Evolutionary conservation across 2,888 invertebrate genomes (phyloP), one percentile per base, ranked within the genome.

Genomic region (Campaea margaritaria): DNA sequence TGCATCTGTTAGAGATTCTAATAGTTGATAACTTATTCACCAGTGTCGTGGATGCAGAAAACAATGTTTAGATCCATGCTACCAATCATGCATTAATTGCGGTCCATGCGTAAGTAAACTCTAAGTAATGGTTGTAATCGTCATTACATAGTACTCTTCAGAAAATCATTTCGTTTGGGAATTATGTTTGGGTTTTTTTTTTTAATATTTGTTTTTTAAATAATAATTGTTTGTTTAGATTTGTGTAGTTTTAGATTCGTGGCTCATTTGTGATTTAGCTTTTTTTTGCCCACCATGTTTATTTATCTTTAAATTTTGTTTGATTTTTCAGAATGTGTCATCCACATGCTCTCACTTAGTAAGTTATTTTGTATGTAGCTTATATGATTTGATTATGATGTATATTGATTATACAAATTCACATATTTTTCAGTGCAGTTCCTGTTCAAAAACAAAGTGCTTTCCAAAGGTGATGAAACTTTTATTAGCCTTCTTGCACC

Each of bases 1-100:
- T 28, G 13, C 31, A 31, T 31, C 31, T 12, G 38, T 15, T 39
- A 7, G 39, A 13, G 13, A 39, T 12, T 39, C 14, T 39, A 39
- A 39, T 39, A 8, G 7, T 14, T 14, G 14, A 31, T 36, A 44
- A 27, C 64, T 77, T 59, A 8, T 52, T 34, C 21, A 12, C 44
- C 56, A 89, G 88, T 87, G 85, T 41, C 75, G 79, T 10, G 74
- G 81, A 0, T 86, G 87, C 58, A 69, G 67, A 3, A 58, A 72
- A 13, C 81, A 78, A 58, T 81, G 79, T 50, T 12, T 57, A 1
- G 75, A 75, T 27, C 69, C 77, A 36, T 64, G 54, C 15, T 38
- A 14, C 27, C 12, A 14, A 7, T 1, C 15, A 5, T 81, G 79
- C 54, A 5, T 66, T 0, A 38, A 64, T 31, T 81, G 79, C 55